Evolutionary conservation across 2,113 vertebrate genomes (phyloP).

Genomic region (Cynoglossus semilaevis): DNA sequence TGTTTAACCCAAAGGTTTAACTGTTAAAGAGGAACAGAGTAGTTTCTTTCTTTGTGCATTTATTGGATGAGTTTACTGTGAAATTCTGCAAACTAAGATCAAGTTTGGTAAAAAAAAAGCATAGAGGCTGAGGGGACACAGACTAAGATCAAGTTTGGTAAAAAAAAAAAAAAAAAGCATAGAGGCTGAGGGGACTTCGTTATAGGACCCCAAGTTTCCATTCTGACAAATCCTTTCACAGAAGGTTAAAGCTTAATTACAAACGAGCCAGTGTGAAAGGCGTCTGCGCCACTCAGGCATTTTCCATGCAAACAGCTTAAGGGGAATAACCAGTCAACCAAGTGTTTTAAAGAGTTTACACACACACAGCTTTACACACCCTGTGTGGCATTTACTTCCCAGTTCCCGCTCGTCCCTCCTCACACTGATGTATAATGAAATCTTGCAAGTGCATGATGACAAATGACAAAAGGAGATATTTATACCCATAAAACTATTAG

Average conservation of each 20-base stretch:
- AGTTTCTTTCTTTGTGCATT: not conserved
- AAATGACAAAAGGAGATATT: not conserved
- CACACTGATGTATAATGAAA: not conserved
- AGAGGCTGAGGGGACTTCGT: not conserved
- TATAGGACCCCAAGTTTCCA: conserved; percentile 61
- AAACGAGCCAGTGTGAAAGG: conserved; percentile 51
- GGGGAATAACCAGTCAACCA: conserved; percentile 58
- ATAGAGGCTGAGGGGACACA: not conserved
- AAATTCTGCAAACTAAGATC: not conserved
- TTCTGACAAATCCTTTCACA: conserved; percentile 78
- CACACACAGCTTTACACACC: conserved; percentile 27
- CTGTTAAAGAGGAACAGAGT: conserved; percentile 7
- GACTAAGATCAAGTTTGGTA: conserved; percentile 32
- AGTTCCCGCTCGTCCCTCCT: not conserved
- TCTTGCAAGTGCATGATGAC: conserved; percentile 23
- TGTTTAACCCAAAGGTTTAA: conserved; percentile 28
- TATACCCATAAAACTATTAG: not conserved
- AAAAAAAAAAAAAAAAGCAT: conserved; percentile 25
- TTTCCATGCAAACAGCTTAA: conserved; percentile 61
- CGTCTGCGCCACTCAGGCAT: conserved; percentile 48
- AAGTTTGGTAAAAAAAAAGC: conserved; percentile 29
- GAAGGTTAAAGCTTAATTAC: conserved; percentile 77
- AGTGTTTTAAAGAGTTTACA: conserved; percentile 67
- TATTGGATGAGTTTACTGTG: not conserved
- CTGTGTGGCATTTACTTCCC: conserved; percentile 27